A percentile compares a stretch with the other conserved stretches of the same genome.
Conservation (phyloP, 2,888 invertebrate genomes). For the Nephrotoma guestfalica region DNA sequence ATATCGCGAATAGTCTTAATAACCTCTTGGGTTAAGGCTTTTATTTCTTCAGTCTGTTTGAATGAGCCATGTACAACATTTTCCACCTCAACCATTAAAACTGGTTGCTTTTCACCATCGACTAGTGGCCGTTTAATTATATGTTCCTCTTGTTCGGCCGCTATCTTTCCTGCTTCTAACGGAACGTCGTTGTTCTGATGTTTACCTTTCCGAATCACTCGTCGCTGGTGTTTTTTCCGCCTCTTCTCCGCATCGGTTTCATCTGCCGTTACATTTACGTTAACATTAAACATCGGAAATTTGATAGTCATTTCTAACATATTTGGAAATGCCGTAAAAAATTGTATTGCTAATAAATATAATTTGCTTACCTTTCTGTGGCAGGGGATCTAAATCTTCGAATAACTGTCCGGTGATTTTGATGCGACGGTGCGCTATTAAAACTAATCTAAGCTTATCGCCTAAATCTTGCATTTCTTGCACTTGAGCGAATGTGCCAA, state of each 20-base stretch:
- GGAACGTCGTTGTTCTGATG: neutral
- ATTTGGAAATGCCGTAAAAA: neutral
- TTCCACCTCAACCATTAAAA: constrained; percentile 89
- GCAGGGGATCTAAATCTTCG: constrained; percentile 51
- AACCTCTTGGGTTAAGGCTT: constrained; percentile 90
- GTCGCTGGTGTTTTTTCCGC: constrained; percentile 19
- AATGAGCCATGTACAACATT: constrained; percentile 82
- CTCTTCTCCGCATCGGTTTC: constrained; percentile 47
- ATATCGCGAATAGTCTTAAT: constrained; percentile 96
- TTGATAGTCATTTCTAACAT: constrained; percentile 56
- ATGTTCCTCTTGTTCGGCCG: constrained; percentile 13
- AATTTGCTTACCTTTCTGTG: constrained; percentile 16
- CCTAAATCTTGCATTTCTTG: constrained; percentile 94
- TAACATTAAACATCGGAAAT: constrained; percentile 70
- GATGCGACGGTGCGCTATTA: constrained; percentile 87
- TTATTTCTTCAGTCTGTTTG: constrained; percentile 85
- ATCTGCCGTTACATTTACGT: constrained; percentile 70
- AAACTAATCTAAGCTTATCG: constrained; percentile 75
- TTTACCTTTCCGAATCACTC: constrained; percentile 8
- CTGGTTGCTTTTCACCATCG: constrained; percentile 29
- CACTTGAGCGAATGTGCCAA: constrained; percentile 96
- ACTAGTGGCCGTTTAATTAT: constrained; percentile 14
- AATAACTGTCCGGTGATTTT: constrained; percentile 64
- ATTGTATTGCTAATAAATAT: neutral
- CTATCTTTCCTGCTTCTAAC: neutral